Evolutionary conservation across 2,888 invertebrate genomes (phyloP), one percentile per base, ranked within the genome.

Genomic region (Orthosia gracilis): DNA sequence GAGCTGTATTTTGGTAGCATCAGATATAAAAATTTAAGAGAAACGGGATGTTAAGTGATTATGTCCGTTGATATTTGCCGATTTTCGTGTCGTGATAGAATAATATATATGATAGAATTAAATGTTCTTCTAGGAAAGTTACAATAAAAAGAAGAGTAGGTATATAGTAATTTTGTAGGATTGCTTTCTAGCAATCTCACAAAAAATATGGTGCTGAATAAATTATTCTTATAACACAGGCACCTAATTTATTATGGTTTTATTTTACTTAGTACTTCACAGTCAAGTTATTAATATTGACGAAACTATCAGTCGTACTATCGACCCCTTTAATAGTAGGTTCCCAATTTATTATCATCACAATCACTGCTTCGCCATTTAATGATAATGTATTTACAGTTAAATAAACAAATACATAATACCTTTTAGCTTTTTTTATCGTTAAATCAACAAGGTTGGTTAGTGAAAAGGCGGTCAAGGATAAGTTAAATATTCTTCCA

Each of bases 251-350:
- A 5, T 5, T 55, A 15, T 23, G 13, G 23, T 21, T 55, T 55
- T 55, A 31, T 55, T 55, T 55, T 21, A 5, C 23, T 13, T 5
- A 13, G 23, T 23, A 54, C 11, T 11, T 52, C n/a, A n/a, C 1
- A 21, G 54, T 21, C 54, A 21, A 21, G 21, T n/a, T 21, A 21
- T 13, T 54, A 31, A 31, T 54, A 54, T 55, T 12, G 26, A 12
- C 26, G 4, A 31, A 4, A 58, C 4, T 58, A 18, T 59, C 15
- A 26, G 4, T 17, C 2, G 17, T 26, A 45, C 18, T 21, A 18
- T 9, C 54, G 73, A 65, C 21, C 0, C n/a, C 0, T 64, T 76
- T 76, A 15, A 76, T 54, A 23, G 12, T 5, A 54, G 4, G 15
- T 66, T 21, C 2, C 0, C 15, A 31, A 45, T 55, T 55, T 11